Evolutionary conservation across 2,797 vertebrate genomes (phyloP), one percentile per base, ranked within the genome.

Genomic region (Myotis pilosus): DNA sequence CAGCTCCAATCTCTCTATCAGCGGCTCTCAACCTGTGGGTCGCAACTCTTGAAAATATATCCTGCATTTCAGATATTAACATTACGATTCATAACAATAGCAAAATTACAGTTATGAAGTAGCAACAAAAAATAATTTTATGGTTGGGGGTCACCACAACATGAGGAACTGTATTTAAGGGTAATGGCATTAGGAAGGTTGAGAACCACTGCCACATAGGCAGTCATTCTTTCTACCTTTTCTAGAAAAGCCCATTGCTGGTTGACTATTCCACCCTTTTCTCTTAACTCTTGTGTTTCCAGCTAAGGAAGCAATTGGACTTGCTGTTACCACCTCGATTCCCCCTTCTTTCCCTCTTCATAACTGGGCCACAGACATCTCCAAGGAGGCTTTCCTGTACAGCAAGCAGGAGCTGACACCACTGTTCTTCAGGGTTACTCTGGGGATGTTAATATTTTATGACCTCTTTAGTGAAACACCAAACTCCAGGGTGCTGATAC

Each of bases 401-500:
- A 94, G 22, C 28, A 47, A 76, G 80, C 25, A 87, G 76, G 74
- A 76, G 78, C 83, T 62, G 86, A 90, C 66, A 92, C 74, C n/a
- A 36, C 41, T 30, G 51, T 84, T 94, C 91, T 92, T 91, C 76
- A 80, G 87, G 81, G 87, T 89, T 91, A 83, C 86, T 81, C 81
- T 81, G 19, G 66, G 20, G 75, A 64, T 66, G 36, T 97, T 79
- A 96, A 93, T 97, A 94, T 94, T 97, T 97, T 92, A 97, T 95
- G 93, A 96, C 74, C 87, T 93, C 79, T 91, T 94, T 95, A 92
- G 94, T 44, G 80, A 91, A 87, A 96, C 69, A 69, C 72, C 72
- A 33, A 89, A 81, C 87, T 53, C 89, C 94, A 76, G 87, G 75
- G 87, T 87, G 95, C 95, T 80, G 87, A 49, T 79, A 79, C 49